Conservation (phyloP, 2,113 vertebrate genomes). For the Emydocephalus ijimae region DNA sequence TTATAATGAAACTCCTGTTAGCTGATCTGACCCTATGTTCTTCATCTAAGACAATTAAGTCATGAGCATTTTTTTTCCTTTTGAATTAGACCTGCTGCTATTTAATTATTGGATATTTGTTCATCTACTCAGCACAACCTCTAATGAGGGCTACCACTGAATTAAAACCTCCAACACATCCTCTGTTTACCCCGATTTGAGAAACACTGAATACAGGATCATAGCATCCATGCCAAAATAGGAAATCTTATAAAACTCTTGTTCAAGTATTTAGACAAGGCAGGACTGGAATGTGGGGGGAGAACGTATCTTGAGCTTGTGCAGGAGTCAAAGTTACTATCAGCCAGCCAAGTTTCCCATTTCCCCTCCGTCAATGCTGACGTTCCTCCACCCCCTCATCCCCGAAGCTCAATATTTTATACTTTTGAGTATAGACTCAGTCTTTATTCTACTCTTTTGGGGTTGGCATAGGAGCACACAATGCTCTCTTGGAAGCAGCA, state of each 20-base stretch:
- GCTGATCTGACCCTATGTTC: neutral
- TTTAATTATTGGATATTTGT: neutral
- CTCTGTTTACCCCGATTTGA: neutral
- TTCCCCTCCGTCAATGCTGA: neutral
- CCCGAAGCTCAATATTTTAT: neutral
- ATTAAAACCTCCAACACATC: neutral
- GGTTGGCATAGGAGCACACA: neutral
- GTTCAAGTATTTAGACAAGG: neutral
- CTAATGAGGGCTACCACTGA: neutral
- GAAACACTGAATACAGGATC: neutral
- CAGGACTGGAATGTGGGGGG: neutral
- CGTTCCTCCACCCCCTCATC: too few relatives aligned
- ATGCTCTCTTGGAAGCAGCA: neutral
- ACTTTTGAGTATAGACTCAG: neutral
- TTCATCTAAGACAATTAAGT: neutral
- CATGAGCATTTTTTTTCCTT: neutral
- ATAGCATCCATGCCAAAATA: neutral
- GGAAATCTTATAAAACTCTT: neutral
- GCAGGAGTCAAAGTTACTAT: neutral
- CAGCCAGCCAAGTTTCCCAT: neutral
- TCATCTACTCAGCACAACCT: neutral
- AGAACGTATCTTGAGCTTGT: neutral
- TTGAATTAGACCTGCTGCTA: neutral
- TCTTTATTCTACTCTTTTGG: neutral
- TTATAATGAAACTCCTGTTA: neutral